Evolutionary conservation across 1,140 invertebrate genomes (phyloP).

Genomic region (Cydia amplana): DNA sequence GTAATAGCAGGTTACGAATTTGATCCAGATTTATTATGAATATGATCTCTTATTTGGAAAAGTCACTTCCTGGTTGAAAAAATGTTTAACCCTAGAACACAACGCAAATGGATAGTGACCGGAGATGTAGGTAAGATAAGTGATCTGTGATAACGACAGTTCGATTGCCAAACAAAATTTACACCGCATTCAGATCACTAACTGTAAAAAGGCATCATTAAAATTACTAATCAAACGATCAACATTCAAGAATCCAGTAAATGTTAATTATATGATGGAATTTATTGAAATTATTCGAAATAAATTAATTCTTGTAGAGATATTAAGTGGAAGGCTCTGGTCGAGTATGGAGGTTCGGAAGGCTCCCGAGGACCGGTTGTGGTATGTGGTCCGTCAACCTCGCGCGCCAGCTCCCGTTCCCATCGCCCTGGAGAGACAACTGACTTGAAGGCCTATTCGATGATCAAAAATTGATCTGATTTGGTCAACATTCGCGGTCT

Average conservation of each 20-base stretch:
- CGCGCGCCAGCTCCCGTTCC: conserved; percentile 18
- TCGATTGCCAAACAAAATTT: conserved; percentile 57
- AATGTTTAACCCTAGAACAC: no score
- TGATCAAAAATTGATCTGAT: not conserved
- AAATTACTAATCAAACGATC: conserved; percentile 67
- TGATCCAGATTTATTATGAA: no score
- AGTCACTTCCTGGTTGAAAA: no score
- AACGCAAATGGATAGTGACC: not conserved
- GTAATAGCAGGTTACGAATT: no score
- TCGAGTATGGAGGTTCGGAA: conserved; percentile 46
- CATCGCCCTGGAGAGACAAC: conserved; percentile 3
- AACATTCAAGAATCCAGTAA: conserved; percentile 61
- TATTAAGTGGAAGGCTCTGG: conserved; percentile 50
- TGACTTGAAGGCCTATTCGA: not conserved
- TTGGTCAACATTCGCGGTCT: not conserved
- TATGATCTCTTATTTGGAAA: no score
- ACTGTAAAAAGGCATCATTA: conserved; percentile 65
- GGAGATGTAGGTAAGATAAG: not conserved
- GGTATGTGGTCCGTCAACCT: conserved; percentile 51
- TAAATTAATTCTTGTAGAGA: conserved; percentile 55
- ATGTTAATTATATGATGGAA: conserved; percentile 65
- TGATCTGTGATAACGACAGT: conserved; percentile 33
- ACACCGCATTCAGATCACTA: conserved; percentile 61
- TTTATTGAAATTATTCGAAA: conserved; percentile 65
- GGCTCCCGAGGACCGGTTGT: conserved; percentile 56